Evolutionary conservation across 92 coral and sea anemone species (phyloP).

Genomic region (Anthopleura xanthogrammica): DNA sequence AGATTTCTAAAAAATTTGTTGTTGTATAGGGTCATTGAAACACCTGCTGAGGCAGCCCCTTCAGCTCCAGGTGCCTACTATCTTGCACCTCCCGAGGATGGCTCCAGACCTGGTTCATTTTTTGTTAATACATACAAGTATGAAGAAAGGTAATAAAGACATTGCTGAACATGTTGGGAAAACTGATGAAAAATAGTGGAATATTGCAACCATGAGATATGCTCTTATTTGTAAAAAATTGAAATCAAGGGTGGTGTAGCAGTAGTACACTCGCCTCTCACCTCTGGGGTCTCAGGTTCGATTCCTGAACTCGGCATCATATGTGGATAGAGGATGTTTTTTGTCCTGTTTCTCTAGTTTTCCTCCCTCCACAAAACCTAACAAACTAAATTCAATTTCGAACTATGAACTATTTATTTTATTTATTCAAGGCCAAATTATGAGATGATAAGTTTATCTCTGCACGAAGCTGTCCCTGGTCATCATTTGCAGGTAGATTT

Average conservation of each 20-base stretch:
- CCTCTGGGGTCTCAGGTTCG: neutral
- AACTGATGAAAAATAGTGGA: neutral
- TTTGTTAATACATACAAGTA: slow-evolving; percentile 80
- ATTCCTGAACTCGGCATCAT: no score
- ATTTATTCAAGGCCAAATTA: slow-evolving; percentile 66
- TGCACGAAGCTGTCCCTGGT: slow-evolving; percentile 96
- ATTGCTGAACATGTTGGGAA: neutral
- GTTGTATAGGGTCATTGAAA: slow-evolving; percentile 68
- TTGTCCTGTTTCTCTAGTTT: no score
- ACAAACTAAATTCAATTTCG: no score
- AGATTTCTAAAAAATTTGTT: neutral
- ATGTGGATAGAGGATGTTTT: no score
- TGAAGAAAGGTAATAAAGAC: slow-evolving; percentile 60
- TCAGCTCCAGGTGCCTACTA: slow-evolving; percentile 85
- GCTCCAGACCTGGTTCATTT: slow-evolving; percentile 86
- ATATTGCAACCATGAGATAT: no score
- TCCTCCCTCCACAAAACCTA: no score
- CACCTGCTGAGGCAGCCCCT: slow-evolving; percentile 78
- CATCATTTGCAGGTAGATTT: slow-evolving; percentile 87
- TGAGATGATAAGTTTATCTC: slow-evolving; percentile 69
- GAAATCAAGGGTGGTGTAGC: no score
- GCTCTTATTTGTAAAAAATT: neutral
- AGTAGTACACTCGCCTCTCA: neutral
- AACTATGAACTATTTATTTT: neutral
- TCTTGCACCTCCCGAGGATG: slow-evolving; percentile 82